phyloP scores from a whole-genome alignment of 2,113 vertebrate species.

The Gila orcuttii region DNA sequence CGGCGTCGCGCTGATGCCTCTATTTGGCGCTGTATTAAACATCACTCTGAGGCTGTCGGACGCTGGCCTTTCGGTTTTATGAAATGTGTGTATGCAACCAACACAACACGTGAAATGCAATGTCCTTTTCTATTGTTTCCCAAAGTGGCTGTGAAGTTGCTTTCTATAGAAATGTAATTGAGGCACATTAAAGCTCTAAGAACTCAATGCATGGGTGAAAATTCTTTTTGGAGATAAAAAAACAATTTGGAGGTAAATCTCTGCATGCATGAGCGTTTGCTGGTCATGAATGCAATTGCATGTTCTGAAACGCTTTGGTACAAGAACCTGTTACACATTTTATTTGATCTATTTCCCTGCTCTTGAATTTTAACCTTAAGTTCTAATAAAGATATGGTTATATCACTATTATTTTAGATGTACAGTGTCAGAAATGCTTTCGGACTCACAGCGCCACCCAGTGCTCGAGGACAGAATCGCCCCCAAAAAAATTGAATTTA shows the following conservation, averaged over 20 bases:
- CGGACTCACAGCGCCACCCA: conserved; percentile 63
- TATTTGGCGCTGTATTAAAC: conserved; percentile 60
- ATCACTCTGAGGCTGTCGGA: conserved; percentile 36
- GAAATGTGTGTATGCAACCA: conserved; percentile 25
- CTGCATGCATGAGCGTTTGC: neutral
- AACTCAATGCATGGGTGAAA: neutral
- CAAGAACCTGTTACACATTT: neutral
- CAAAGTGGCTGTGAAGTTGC: conserved; percentile 32
- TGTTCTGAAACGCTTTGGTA: neutral
- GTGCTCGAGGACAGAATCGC: conserved; percentile 39
- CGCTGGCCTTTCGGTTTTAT: neutral
- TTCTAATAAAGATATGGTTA: neutral
- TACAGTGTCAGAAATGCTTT: conserved; percentile 30
- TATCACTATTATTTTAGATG: neutral
- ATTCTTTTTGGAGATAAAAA: neutral
- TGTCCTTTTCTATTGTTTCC: conserved; percentile 36
- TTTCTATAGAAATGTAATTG: conserved; percentile 9
- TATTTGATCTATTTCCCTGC: neutral
- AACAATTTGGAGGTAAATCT: neutral
- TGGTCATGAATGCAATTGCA: neutral
- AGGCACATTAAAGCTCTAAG: neutral
- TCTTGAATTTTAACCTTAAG: neutral
- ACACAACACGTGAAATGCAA: conserved; percentile 32
- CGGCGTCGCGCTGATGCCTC: conserved; percentile 57
- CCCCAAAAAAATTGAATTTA: no score